These are phyloP conservation scores for Drosophila sproati DNA, from an alignment of 1,140 invertebrate species.

Conservation along the genomic window DNA sequence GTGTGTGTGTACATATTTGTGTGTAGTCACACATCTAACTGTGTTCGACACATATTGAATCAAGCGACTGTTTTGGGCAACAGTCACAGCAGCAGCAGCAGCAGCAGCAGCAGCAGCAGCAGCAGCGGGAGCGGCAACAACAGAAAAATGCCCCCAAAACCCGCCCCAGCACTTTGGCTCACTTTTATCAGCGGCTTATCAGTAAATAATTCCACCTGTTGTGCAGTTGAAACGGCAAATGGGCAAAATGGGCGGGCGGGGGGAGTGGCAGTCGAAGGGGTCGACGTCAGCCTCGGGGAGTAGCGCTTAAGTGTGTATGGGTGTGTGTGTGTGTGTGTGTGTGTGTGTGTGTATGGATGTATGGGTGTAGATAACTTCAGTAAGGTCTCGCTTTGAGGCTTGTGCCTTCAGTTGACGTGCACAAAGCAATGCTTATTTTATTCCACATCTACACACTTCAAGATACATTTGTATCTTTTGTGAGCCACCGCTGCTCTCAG, in stretches of 20 bases:
- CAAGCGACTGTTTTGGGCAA: conserved; percentile 42
- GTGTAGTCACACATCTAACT: conserved; percentile 9
- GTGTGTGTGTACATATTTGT: background rate
- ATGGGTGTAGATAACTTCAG: conserved; percentile 60
- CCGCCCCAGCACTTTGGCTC: conserved; percentile 39
- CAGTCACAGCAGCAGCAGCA: conserved; percentile 39
- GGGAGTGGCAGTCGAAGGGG: conserved; percentile 1
- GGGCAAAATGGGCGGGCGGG: background rate
- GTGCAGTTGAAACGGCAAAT: conserved; percentile 25
- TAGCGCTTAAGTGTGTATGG: conserved; percentile 30
- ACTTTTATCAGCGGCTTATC: conserved; percentile 78
- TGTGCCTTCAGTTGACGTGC: conserved; percentile 14
- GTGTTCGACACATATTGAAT: conserved; percentile 33
- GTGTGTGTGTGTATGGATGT: conserved; percentile 27
- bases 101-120: conserved; percentile 30
- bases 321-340: conserved; percentile 36
- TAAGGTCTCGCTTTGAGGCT: conserved; percentile 52
- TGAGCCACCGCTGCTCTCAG: conserved; percentile 45
- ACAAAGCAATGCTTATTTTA: conserved; percentile 59
- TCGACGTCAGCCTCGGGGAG: conserved; percentile 20
- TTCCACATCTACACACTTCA: background rate
- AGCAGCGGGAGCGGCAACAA: background rate
- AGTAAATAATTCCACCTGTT: conserved; percentile 83
- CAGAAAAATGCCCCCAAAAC: conserved; percentile 29
- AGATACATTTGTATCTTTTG: conserved; percentile 53